phyloP scores from a whole-genome alignment of 2,113 vertebrate genomes.

The Laterallus jamaicensis region DNA sequence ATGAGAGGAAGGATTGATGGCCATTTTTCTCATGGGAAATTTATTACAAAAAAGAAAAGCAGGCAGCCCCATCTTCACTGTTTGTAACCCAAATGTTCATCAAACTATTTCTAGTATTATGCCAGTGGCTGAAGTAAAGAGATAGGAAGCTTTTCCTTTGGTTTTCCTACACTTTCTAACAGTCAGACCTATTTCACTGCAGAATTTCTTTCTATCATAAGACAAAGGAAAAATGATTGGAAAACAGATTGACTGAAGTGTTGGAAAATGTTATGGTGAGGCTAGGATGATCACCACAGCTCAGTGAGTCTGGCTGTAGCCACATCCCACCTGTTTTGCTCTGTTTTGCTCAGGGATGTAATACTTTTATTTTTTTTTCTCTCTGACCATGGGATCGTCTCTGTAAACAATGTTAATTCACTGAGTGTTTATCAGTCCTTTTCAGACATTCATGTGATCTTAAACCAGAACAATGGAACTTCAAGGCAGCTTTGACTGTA shows the following conservation, averaged over 20 bases:
- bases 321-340: background rate
- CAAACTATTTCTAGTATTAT: background rate
- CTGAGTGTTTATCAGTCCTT: background rate
- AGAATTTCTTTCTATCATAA: background rate
- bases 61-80: background rate
- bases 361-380: background rate
- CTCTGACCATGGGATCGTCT: background rate
- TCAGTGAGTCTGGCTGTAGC: background rate
- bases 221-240: background rate
- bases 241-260: background rate
- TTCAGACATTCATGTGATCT: background rate
- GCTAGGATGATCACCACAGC: background rate
- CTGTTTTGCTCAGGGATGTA: background rate
- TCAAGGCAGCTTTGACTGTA: background rate
- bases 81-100: background rate
- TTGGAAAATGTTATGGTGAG: background rate
- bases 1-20: background rate
- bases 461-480: background rate
- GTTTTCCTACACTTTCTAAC: background rate
- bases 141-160: background rate
- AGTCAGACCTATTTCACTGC: background rate
- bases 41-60: background rate
- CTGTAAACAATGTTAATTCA: background rate
- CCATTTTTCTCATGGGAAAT: background rate
- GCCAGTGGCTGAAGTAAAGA: background rate